Evolutionary conservation across 2,888 invertebrate genomes (phyloP).

Genomic region (Thelaira solivaga): DNA sequence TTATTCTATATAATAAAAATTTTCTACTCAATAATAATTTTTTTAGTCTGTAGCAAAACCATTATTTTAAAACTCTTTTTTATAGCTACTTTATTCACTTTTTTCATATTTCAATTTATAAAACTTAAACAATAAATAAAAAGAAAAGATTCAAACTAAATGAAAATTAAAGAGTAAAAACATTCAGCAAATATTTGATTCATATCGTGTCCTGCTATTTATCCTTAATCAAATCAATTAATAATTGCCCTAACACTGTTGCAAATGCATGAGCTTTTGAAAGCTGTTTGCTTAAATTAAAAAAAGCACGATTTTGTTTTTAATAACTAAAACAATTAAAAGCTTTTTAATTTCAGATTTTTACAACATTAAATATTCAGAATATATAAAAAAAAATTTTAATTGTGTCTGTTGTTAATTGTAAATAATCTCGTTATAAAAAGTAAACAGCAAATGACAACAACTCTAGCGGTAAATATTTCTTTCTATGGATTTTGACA

Average conservation of each 20-base stretch:
- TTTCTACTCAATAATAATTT: constrained; percentile 46
- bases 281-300: constrained; percentile 48
- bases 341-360: constrained; percentile 49
- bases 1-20: background rate
- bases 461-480: constrained; percentile 33
- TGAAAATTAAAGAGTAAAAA: background rate
- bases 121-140: constrained; percentile 21
- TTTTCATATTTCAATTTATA: constrained; percentile 53
- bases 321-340: constrained; percentile 17
- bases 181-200: constrained; percentile 32
- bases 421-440: constrained; percentile 13
- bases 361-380: constrained; percentile 16
- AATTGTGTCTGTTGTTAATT: constrained; percentile 36
- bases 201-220: constrained; percentile 31
- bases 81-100: constrained; percentile 56
- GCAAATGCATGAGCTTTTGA: constrained; percentile 63
- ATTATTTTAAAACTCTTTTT: constrained; percentile 56
- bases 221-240: constrained; percentile 18
- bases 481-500: too few species aligned
- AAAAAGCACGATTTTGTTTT: constrained; percentile 53
- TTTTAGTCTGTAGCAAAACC: constrained; percentile 56
- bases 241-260: constrained; percentile 46
- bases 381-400: background rate
- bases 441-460: constrained; percentile 8
- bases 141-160: constrained; percentile 2